A percentile compares a stretch with the other conserved stretches of the same genome.
These are phyloP conservation scores for Pipistrellus nathusii DNA, from an alignment of 2,797 vertebrate species.

Conservation along the genomic window DNA sequence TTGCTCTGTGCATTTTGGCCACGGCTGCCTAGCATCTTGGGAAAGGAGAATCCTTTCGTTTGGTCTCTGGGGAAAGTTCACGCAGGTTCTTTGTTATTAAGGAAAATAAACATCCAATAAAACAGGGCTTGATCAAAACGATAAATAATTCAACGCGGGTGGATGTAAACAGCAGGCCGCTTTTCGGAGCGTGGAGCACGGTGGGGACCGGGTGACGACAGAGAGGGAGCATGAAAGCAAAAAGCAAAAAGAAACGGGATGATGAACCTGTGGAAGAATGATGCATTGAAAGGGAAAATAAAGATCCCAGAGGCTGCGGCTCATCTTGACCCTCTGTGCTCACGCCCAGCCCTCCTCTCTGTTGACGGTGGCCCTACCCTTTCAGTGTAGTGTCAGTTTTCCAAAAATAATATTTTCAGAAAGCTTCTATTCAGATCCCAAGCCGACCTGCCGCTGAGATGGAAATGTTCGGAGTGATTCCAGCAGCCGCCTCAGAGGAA, in stretches of 20 bases:
- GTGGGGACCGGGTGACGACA: slow-evolving; percentile 77
- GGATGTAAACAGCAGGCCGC: slow-evolving; percentile 86
- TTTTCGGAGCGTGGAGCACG: slow-evolving; percentile 75
- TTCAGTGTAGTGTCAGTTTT: slow-evolving; percentile 73
- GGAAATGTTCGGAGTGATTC: slow-evolving; percentile 49
- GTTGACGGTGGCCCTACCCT: slow-evolving; percentile 30
- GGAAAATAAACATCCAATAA: slow-evolving; percentile 89
- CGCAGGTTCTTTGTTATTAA: slow-evolving; percentile 87
- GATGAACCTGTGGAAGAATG: slow-evolving; percentile 61
- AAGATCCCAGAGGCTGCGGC: neutral
- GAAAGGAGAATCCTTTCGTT: slow-evolving; percentile 84
- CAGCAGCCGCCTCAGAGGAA: slow-evolving; percentile 24
- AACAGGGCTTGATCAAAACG: slow-evolving; percentile 87
- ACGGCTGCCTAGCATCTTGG: slow-evolving; percentile 79
- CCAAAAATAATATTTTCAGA: slow-evolving; percentile 81
- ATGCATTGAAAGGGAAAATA: slow-evolving; percentile 70
- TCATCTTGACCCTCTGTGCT: slow-evolving; percentile 41
- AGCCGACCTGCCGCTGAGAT: slow-evolving; percentile 65
- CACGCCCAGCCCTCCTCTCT: neutral
- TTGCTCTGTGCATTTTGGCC: slow-evolving; percentile 87
- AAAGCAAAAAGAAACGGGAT: slow-evolving; percentile 68
- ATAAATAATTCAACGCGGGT: slow-evolving; percentile 89
- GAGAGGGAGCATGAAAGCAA: slow-evolving; percentile 69
- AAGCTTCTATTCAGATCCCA: slow-evolving; percentile 76
- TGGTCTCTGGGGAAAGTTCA: slow-evolving; percentile 84